Evolutionary conservation across 2,113 vertebrate species (phyloP).

Genomic region (Saimiri boliviensis): DNA sequence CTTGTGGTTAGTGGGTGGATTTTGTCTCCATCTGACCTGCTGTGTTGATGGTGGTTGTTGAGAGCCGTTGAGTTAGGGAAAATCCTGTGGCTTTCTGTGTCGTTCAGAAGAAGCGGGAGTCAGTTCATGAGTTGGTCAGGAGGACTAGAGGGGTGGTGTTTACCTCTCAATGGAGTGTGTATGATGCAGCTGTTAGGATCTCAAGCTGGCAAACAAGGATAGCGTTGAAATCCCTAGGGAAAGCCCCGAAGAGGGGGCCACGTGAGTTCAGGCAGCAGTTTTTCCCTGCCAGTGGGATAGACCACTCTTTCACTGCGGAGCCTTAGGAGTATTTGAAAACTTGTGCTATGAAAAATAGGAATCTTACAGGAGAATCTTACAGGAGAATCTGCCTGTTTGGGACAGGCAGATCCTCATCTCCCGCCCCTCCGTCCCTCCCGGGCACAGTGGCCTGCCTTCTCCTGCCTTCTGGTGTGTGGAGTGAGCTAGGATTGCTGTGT

Average conservation of each 20-base stretch:
- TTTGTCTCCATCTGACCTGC: neutral
- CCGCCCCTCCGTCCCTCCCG: too few relatives aligned
- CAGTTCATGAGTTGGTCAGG: neutral
- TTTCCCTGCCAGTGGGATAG: too few relatives aligned
- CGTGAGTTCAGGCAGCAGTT: accelerated
- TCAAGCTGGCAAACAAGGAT: neutral
- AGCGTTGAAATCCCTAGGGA: accelerated
- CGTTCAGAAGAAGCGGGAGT: neutral
- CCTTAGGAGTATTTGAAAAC: neutral
- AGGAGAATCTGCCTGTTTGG: neutral
- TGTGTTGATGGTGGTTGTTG: neutral
- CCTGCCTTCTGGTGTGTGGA: neutral
- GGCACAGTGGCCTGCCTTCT: neutral
- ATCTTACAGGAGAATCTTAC: neutral
- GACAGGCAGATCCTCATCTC: neutral
- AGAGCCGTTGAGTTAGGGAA: accelerated
- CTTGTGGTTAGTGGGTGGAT: neutral
- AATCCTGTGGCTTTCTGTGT: accelerated
- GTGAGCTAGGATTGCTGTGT: neutral
- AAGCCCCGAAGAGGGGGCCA: neutral
- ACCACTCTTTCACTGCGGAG: neutral
- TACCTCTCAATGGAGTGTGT: too few relatives aligned
- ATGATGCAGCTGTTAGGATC: neutral
- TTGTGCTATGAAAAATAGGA: neutral
- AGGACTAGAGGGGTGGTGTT: too few relatives aligned